phyloP scores from a whole-genome alignment of 2,113 vertebrate genomes.

The Pomatostomus ruficeps region DNA sequence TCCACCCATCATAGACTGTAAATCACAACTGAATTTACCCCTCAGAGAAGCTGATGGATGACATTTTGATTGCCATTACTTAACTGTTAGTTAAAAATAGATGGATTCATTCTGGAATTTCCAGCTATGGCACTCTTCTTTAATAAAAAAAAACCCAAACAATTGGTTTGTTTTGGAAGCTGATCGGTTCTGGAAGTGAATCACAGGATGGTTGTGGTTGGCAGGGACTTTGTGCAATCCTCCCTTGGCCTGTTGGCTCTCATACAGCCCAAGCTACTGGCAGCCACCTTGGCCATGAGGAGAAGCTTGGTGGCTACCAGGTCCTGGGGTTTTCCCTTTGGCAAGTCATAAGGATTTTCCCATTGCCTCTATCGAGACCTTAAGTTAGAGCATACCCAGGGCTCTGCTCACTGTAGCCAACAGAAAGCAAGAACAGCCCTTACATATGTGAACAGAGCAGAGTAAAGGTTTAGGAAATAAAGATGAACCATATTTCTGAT shows the following conservation, averaged over 20 bases:
- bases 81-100: not conserved
- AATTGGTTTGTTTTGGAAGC: not conserved
- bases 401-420: not conserved
- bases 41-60: not conserved
- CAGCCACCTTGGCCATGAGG: rapidly evolving
- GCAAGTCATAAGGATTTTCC: not conserved
- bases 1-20: not conserved
- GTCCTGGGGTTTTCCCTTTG: rapidly evolving
- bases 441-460: rapidly evolving
- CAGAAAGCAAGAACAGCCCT: not conserved
- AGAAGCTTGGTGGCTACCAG: not conserved
- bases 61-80: not conserved
- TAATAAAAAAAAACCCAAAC: not conserved
- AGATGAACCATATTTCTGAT: too few relatives aligned
- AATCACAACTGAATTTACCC: not conserved
- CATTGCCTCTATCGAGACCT: not conserved
- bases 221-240: rapidly evolving
- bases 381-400: too few relatives aligned
- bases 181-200: not conserved
- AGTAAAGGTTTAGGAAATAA: not conserved
- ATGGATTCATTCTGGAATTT: not conserved
- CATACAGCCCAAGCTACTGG: not conserved
- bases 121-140: not conserved
- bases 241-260: not conserved
- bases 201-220: not conserved